Evolutionary conservation across 2,888 invertebrate species (phyloP), one percentile per base, ranked within the genome.

Genomic region (Amiota minor): DNA sequence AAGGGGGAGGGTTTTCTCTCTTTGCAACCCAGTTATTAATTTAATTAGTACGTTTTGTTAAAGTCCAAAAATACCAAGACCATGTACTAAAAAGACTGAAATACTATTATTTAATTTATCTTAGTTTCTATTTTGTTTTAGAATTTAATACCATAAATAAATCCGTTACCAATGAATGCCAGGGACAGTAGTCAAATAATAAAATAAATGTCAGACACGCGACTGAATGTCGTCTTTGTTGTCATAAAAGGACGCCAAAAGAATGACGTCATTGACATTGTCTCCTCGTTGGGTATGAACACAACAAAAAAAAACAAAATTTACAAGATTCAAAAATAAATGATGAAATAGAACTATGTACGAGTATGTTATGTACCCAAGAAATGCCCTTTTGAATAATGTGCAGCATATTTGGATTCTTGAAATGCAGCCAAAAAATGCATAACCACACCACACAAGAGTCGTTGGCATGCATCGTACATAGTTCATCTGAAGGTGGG

Each of bases 401-500:
- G 18, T 59, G 62, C 45, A 62, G 35, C 56, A 70, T 61, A 6
- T 2, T 35, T 8, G 35, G 35, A 73, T 61, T 72, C 71, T 75
- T 78, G 76, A 77, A 74, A 50, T 65, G 61, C 65, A 79, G 75
- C 77, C 78, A 76, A 78, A 78, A 74, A 75, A 35, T 56, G 71
- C 50, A 62, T 35, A 9, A 50, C 20, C 23, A 9, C 55, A 47
- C 20, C 35, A 9, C n/a, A 59, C n/a, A 35, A 62, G 18, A 59
- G 59, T 59, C 8, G 18, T 9, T 20, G n/a, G 18, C 18, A 59
- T 20, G 23, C 59, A 56, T 56, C 20, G 16, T 16, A 56, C 56
- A 56, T 56, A n/a, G n/a, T n/a, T n/a, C n/a, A n/a, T n/a, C n/a
- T n/a, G n/a, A n/a, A n/a, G n/a, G n/a, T n/a, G n/a, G 23, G 23